Evolutionary conservation across 2,113 vertebrate genomes (phyloP).

Genomic region (Tursiops truncatus): DNA sequence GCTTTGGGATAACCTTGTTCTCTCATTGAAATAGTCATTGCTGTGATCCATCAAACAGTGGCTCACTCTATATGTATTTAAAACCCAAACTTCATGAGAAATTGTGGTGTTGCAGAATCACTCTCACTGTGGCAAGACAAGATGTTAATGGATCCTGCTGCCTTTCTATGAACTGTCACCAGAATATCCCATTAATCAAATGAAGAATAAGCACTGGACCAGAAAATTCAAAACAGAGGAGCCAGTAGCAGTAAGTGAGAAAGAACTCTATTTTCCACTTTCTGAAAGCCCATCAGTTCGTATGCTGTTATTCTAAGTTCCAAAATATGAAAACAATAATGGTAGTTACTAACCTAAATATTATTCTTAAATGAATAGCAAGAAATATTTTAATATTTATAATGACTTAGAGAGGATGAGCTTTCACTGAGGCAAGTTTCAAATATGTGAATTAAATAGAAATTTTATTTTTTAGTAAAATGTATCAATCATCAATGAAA

Average conservation of each 20-base stretch:
- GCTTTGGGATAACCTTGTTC: conserved; percentile 14
- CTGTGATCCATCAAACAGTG: conserved; percentile 62
- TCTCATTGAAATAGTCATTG: conserved; percentile 49
- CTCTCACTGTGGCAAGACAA: conserved; percentile 49
- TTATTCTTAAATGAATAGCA: not conserved
- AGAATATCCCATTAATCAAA: conserved; percentile 47
- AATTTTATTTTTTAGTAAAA: not conserved
- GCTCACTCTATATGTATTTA: conserved; percentile 68
- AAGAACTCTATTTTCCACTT: not conserved
- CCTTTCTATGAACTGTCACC: conserved; percentile 5
- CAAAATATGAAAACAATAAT: not conserved
- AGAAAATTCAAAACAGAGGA: conserved; percentile 15
- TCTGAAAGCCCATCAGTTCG: not conserved
- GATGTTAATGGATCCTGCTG: conserved; percentile 57
- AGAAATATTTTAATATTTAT: not conserved
- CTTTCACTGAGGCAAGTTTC: not conserved
- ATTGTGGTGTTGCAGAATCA: not conserved
- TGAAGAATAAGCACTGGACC: not conserved
- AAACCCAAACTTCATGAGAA: conserved; percentile 57
- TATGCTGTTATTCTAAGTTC: not conserved
- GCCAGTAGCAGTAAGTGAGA: not conserved
- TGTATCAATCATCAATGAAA: not conserved
- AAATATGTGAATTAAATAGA: not conserved
- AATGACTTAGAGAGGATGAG: not conserved
- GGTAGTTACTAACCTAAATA: not conserved